A percentile compares a stretch with the other conserved stretches of the same genome.
These are phyloP conservation scores for Poeciliopsis gracilis DNA, from an alignment of 2,797 vertebrate species.

Conservation along the genomic window DNA sequence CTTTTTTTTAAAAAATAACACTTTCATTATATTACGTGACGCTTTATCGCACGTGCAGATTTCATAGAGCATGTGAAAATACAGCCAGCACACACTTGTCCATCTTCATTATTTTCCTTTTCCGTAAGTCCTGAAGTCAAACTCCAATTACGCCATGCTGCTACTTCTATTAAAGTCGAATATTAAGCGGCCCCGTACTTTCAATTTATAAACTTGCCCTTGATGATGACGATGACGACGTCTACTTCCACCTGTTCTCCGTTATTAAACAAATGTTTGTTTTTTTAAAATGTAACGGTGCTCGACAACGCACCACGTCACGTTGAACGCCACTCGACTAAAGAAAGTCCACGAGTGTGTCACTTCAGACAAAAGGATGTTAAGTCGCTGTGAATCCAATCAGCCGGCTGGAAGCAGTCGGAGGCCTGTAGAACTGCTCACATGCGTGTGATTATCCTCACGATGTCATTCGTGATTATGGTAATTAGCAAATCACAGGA, in stretches of 20 bases:
- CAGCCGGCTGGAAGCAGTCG: conserved; percentile 35
- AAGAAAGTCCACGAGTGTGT: conserved; percentile 5
- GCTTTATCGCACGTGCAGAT: neutral
- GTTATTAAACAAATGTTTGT: too few relatives aligned
- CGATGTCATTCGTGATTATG: conserved; percentile 42
- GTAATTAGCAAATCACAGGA: conserved; percentile 58
- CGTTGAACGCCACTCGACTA: neutral
- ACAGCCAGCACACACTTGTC: neutral
- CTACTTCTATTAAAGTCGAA: neutral
- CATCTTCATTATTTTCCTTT: neutral
- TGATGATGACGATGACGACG: too few relatives aligned
- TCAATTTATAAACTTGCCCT: neutral
- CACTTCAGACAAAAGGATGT: conserved; percentile 32
- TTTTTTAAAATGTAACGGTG: neutral
- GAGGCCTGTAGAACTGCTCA: conserved; percentile 16
- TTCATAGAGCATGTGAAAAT: neutral
- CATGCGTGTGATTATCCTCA: conserved; percentile 33
- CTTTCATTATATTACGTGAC: neutral
- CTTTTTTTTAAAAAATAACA: neutral
- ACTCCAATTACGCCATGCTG: neutral
- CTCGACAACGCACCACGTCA: neutral
- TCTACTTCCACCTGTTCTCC: neutral
- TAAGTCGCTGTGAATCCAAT: conserved; percentile 29
- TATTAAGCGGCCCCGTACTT: neutral
- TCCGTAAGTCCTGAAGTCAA: neutral